A percentile compares a stretch with the other conserved stretches of the same genome.
Evolutionary conservation across 2,797 vertebrate genomes (phyloP).

Genomic region (Leuciscus waleckii): DNA sequence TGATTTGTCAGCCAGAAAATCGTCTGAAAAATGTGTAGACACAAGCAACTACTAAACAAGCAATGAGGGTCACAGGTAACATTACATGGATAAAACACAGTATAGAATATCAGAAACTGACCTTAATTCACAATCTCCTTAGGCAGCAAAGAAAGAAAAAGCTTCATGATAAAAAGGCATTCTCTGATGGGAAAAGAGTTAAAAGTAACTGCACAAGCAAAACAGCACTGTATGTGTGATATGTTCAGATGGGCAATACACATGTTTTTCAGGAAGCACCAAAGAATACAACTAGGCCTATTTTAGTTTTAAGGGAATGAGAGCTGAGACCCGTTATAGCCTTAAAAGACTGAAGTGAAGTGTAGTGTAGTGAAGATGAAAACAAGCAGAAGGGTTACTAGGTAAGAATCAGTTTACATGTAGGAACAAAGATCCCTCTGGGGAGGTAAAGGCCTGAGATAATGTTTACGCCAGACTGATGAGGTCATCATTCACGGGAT

Average conservation of each 20-base stretch:
- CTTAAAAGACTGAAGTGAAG: not conserved
- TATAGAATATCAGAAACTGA: conserved; percentile 30
- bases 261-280: not conserved
- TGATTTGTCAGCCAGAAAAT: not conserved
- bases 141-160: conserved; percentile 19
- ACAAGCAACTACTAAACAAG: not conserved
- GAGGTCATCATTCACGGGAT: conserved; percentile 12
- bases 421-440: conserved; percentile 25
- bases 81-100: not conserved
- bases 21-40: not conserved
- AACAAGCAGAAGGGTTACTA: conserved; percentile 41
- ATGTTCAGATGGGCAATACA: not conserved
- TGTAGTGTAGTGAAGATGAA: conserved; percentile 9
- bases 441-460: conserved; percentile 24
- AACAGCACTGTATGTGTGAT: not conserved
- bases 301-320: not conserved
- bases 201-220: not conserved
- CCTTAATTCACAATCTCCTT: conserved; percentile 19
- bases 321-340: not conserved
- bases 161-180: not conserved
- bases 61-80: not conserved
- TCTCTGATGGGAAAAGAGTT: not conserved
- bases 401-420: conserved; percentile 47
- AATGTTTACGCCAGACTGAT: conserved; percentile 10
- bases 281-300: not conserved